These are phyloP conservation scores for Diprion similis DNA, from an alignment of 1,140 invertebrate species.

Conservation along the genomic window DNA sequence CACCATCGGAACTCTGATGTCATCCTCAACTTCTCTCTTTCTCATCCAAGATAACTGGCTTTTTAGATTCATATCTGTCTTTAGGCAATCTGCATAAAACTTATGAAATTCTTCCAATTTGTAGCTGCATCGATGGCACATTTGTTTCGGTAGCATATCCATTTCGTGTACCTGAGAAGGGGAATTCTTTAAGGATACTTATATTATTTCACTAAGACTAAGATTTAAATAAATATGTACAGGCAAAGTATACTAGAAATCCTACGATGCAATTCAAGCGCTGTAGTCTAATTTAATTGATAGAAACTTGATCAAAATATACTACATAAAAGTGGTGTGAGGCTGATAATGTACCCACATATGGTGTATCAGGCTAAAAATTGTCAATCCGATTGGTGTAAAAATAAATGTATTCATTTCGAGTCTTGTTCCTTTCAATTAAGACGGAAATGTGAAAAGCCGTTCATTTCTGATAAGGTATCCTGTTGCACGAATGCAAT, in stretches of 20 bases:
- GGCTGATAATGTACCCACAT: too few species aligned
- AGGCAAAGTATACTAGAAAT: constrained; percentile 3
- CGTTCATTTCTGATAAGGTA: too few species aligned
- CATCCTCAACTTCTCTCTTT: constrained; percentile 32
- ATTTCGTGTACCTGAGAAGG: constrained; percentile 53
- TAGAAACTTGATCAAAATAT: too few species aligned
- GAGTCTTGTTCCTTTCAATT: too few species aligned
- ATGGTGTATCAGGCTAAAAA: too few species aligned
- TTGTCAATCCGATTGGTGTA: too few species aligned
- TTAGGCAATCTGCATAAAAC: constrained; percentile 52
- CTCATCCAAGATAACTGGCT: constrained; percentile 56
- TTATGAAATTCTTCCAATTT: constrained; percentile 55
- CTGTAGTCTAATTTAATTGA: too few species aligned
- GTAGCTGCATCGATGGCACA: constrained; percentile 56
- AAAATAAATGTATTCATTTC: too few species aligned
- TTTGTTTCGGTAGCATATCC: constrained; percentile 56
- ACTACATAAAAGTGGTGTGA: too few species aligned
- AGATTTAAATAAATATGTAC: neutral
- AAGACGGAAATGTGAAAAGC: too few species aligned
- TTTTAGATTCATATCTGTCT: constrained; percentile 49
- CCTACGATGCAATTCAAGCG: neutral
- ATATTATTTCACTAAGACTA: neutral
- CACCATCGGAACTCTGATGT: constrained; percentile 47
- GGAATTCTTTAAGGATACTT: neutral
- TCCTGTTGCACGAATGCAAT: too few species aligned